A percentile compares a stretch with the other conserved stretches of the same genome.
Conservation (phyloP, 1,140 invertebrate species). For the Diorhabda elongata region DNA sequence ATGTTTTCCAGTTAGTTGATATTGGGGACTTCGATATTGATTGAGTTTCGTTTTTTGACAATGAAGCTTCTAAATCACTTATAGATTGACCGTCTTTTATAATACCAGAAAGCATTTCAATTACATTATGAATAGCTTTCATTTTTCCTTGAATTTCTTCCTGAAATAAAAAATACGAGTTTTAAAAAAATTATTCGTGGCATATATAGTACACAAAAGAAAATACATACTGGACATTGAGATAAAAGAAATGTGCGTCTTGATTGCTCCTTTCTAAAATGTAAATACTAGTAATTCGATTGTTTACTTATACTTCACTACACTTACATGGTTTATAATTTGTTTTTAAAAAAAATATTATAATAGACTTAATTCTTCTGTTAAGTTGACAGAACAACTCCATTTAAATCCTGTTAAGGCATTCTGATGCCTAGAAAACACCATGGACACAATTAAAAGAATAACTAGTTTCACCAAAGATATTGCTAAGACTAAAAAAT, state of each 20-base stretch:
- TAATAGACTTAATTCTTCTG: no score
- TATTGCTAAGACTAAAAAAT: no score
- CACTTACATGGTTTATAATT: no score
- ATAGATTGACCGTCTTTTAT: slow-evolving; percentile 55
- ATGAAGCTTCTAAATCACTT: slow-evolving; percentile 31
- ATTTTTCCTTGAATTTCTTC: slow-evolving; percentile 77
- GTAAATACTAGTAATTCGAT: slow-evolving; percentile 7
- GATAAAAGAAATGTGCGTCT: slow-evolving; percentile 3
- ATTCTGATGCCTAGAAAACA: no score
- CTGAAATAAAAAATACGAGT: slow-evolving; percentile 49
- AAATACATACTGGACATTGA: slow-evolving; percentile 16
- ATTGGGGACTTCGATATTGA: background rate
- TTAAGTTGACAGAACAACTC: no score
- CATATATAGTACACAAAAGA: slow-evolving; percentile 4
- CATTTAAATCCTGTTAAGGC: no score
- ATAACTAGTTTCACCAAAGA: no score
- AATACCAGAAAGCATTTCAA: slow-evolving; percentile 76
- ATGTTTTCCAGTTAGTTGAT: background rate
- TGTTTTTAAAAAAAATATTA: no score
- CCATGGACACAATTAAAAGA: no score
- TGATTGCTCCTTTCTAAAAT: slow-evolving; percentile 20
- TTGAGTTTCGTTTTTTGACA: background rate
- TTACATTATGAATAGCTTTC: slow-evolving; percentile 76
- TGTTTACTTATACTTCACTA: no score
- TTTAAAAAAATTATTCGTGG: slow-evolving; percentile 24